phyloP scores from a whole-genome alignment of 2,888 invertebrate genomes.

The Chydorus sphaericus region DNA sequence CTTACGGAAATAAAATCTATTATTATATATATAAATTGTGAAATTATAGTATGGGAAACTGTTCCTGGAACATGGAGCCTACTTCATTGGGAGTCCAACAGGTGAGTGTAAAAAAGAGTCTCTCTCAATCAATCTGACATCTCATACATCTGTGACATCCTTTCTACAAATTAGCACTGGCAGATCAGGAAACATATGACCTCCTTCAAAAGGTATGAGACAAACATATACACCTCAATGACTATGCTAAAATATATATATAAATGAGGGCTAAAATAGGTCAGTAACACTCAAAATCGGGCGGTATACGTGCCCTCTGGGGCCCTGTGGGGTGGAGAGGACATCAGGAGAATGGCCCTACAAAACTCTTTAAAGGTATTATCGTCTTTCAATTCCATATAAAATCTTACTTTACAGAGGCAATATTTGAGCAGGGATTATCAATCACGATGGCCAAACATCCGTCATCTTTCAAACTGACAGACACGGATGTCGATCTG shows the following conservation, averaged over 20 bases:
- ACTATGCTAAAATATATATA: not conserved
- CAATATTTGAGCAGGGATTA: constrained; percentile 20
- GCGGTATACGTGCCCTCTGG: constrained; percentile 35
- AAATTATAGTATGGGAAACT: constrained; percentile 27
- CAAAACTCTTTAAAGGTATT: constrained; percentile 31
- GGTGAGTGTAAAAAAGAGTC: no score
- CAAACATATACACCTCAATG: not conserved
- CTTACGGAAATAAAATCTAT: not conserved
- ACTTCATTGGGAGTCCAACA: constrained; percentile 38
- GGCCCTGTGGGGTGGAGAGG: constrained; percentile 40
- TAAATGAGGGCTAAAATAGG: constrained; percentile 2
- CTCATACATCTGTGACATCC: not conserved
- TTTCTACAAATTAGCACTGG: constrained; percentile 28
- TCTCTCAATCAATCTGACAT: not conserved
- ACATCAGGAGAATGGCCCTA: constrained; percentile 38
- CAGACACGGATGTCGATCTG: constrained; percentile 21
- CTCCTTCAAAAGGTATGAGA: constrained; percentile 24
- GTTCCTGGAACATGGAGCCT: constrained; percentile 33
- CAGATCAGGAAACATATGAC: constrained; percentile 28
- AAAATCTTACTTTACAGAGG: not conserved
- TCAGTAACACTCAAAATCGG: constrained; percentile 5
- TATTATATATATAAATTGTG: constrained; percentile 20
- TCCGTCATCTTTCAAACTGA: constrained; percentile 34
- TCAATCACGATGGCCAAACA: constrained; percentile 38
- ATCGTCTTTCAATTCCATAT: not conserved